These are phyloP conservation scores for Artemia sinica DNA, from an alignment of 2,888 invertebrate species.

Conservation along the genomic window DNA sequence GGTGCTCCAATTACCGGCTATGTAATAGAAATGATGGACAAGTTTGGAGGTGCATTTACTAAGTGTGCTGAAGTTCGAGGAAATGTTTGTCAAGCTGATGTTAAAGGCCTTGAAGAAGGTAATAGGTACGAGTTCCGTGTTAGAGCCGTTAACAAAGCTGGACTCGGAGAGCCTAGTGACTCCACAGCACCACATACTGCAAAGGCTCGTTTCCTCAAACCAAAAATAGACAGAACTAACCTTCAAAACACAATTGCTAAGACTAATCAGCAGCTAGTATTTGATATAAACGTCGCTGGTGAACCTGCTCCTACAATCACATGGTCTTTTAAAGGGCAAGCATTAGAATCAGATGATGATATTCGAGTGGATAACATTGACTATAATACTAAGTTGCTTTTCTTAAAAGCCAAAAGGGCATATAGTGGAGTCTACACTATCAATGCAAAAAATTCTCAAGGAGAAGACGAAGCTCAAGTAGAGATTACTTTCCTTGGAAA, in stretches of 20 bases:
- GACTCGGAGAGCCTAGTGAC: slow-evolving; percentile 76
- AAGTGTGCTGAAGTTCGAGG: slow-evolving; percentile 71
- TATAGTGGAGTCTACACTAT: slow-evolving; percentile 76
- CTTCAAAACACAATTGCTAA: slow-evolving; percentile 66
- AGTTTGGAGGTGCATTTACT: slow-evolving; percentile 58
- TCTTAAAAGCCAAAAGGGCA: slow-evolving; percentile 58
- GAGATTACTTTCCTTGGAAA: slow-evolving; percentile 61
- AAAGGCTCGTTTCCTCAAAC: slow-evolving; percentile 73
- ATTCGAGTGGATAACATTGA: slow-evolving; percentile 63
- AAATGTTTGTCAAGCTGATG: slow-evolving; percentile 64
- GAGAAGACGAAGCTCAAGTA: slow-evolving; percentile 75
- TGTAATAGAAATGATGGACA: slow-evolving; percentile 77
- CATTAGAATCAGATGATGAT: slow-evolving; percentile 31
- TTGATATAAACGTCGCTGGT: slow-evolving; percentile 76
- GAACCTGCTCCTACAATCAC: slow-evolving; percentile 82
- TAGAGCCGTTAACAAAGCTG: slow-evolving; percentile 87
- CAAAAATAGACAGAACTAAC: slow-evolving; percentile 78
- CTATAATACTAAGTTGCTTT: slow-evolving; percentile 75
- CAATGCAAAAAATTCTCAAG: slow-evolving; percentile 75
- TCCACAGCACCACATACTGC: slow-evolving; percentile 80
- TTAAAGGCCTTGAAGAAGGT: slow-evolving; percentile 74
- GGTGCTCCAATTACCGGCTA: slow-evolving; percentile 87
- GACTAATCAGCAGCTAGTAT: slow-evolving; percentile 63
- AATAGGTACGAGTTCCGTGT: slow-evolving; percentile 89
- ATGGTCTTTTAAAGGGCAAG: slow-evolving; percentile 61